Evolutionary conservation across 2,888 invertebrate species (phyloP).

Genomic region (Hemithea aestivaria): DNA sequence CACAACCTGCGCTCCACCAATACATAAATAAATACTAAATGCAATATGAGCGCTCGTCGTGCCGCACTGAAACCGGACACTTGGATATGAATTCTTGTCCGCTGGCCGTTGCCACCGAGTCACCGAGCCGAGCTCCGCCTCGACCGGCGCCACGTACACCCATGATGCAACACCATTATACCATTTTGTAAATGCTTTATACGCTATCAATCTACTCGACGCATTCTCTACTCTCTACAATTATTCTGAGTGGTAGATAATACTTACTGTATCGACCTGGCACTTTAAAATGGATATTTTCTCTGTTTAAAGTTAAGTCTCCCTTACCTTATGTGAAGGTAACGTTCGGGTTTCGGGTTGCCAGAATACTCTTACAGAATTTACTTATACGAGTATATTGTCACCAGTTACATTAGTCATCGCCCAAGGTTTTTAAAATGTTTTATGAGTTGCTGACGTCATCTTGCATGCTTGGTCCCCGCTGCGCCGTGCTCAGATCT

Average conservation of each 20-base stretch:
- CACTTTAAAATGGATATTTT: constrained; percentile 12
- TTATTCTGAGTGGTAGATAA: constrained; percentile 19
- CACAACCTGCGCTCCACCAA: constrained; percentile 71
- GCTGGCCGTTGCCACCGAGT: constrained; percentile 61
- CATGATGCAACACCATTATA: constrained; percentile 53
- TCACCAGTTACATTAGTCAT: too few species aligned
- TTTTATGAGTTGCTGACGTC: constrained; percentile 49
- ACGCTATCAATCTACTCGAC: constrained; percentile 47
- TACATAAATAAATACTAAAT: constrained; percentile 75
- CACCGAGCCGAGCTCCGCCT: constrained; percentile 2
- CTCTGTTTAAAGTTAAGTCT: not conserved
- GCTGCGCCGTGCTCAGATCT: constrained; percentile 34
- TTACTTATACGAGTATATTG: too few species aligned
- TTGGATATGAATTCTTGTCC: constrained; percentile 70
- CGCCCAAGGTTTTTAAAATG: constrained; percentile 21
- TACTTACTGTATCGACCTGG: constrained; percentile 22
- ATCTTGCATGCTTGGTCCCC: constrained; percentile 37
- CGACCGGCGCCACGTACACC: constrained; percentile 31
- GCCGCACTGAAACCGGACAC: constrained; percentile 78
- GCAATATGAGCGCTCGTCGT: constrained; percentile 66
- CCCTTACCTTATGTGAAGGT: too few species aligned
- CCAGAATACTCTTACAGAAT: too few species aligned
- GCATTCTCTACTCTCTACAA: constrained; percentile 31
- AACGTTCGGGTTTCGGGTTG: too few species aligned
- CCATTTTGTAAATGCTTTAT: constrained; percentile 32